Base-by-base conservation (phyloP, 2,113 vertebrate genomes). In the Microcebus jonahi region DNA sequence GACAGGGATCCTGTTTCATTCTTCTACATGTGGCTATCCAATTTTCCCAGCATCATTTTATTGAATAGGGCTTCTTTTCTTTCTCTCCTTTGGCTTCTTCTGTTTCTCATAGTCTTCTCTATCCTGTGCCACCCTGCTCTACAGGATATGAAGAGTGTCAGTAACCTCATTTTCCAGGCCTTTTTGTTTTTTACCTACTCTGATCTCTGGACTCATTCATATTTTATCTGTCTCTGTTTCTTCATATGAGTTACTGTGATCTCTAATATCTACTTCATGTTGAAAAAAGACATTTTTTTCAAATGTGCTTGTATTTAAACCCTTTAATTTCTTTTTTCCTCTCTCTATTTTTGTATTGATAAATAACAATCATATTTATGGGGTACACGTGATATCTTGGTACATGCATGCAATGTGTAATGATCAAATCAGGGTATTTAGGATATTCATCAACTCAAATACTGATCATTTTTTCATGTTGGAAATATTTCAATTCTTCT, bases 101-200 rank as follows among this genome's bases (percentile, higher is more conserved):
- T 87, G 5, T 95, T 95, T 95, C 91, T 96, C 31, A 82, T 73
- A 90, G 15, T 61, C 87, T 73, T 48, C 97, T 65, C 25, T 94
- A 70, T 90, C 86, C 68, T 96, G 6, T 96, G 96, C 96, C 48
- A 45, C 73, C 20, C 18, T 8, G 67, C 79, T 96, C 80, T 96
- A 31, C 82, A 97, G 48, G 80, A 89, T 93, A 45, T 67, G 17
- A 90, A 91, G 61, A 81, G 50, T 95, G 61, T 76, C 94, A 91
- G 45, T n/a, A 81, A 93, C 75, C 85, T 98, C 82, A 77, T 94
- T 97, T 96, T 96, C 93, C 67, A 90, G 76, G 95, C 57, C 59
- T 96, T 68, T 29, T 89, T 68, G 8, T 23, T 61, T 80, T n/a
- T 48, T 83, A 0, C 7, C 53, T 71, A 31, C 83, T 97, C 98